Evolutionary conservation across 2,888 invertebrate species (phyloP).

Genomic region (Timema cristinae): DNA sequence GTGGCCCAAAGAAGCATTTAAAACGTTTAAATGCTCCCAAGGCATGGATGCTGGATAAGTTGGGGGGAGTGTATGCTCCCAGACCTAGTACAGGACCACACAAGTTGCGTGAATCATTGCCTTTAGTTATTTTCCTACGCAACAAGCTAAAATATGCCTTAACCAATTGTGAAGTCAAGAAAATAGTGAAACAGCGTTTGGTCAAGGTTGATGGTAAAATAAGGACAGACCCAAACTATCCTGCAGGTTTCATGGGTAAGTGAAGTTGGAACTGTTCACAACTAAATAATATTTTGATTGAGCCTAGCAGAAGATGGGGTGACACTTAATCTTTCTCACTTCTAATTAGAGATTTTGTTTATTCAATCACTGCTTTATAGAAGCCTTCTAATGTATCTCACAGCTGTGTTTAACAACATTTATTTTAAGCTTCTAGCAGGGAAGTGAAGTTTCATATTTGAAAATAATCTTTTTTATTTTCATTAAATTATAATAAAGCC

Average conservation of each 20-base stretch:
- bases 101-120: constrained; percentile 94
- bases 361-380: no score
- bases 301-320: no score
- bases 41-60: constrained; percentile 99
- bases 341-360: no score
- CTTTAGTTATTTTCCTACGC: constrained; percentile 92
- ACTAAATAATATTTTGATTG: no score
- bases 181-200: constrained; percentile 96
- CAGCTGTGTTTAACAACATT: no score
- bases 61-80: constrained; percentile 96
- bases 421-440: no score
- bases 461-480: no score
- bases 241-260: constrained; percentile 99
- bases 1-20: constrained; percentile 99
- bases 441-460: no score
- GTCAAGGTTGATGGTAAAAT: constrained; percentile 99
- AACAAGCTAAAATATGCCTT: constrained; percentile 98
- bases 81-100: constrained; percentile 97
- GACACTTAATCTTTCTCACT: no score
- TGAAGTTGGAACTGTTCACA: constrained; percentile 27
- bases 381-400: no score
- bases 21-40: constrained; percentile 99
- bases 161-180: constrained; percentile 93
- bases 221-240: constrained; percentile 94
- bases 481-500: no score